Evolutionary conservation across 2,797 vertebrate species (phyloP).

Genomic region (Silurus aristotelis): DNA sequence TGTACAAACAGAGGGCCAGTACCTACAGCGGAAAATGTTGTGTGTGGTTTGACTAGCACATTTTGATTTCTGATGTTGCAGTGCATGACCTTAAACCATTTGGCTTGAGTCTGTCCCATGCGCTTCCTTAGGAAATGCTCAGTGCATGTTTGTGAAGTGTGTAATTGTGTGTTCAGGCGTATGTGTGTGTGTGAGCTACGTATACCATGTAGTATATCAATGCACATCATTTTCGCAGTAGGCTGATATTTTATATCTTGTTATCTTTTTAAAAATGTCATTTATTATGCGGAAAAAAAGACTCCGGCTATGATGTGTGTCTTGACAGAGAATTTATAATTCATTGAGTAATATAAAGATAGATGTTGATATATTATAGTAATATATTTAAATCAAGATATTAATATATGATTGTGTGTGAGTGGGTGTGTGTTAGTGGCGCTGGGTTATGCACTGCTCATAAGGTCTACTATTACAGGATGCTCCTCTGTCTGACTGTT

Average conservation of each 20-base stretch:
- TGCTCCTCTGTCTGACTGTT: conserved; percentile 98
- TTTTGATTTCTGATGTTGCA: conserved; percentile 53
- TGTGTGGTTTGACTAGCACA: conserved; percentile 55
- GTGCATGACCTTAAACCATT: conserved; percentile 71
- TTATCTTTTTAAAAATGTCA: background rate
- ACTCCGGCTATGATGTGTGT: background rate
- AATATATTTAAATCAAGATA: background rate
- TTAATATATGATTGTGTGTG: background rate
- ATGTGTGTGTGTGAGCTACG: conserved; percentile 45
- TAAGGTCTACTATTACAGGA: conserved; percentile 98
- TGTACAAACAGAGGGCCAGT: background rate
- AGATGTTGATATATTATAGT: background rate
- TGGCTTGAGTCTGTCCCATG: conserved; percentile 47
- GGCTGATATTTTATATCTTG: background rate
- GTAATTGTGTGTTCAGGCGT: conserved; percentile 50
- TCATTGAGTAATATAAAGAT: background rate
- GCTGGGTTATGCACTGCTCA: conserved; percentile 84
- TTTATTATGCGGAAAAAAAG: background rate
- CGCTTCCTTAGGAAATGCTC: conserved; percentile 52
- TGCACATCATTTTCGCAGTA: background rate
- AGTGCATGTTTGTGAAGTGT: conserved; percentile 64
- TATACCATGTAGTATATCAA: background rate
- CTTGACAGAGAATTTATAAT: background rate
- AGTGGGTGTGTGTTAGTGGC: conserved; percentile 54
- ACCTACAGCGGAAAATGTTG: conserved; percentile 27